Evolutionary conservation across 2,113 vertebrate species (phyloP).

Genomic region (Butorides virescens): DNA sequence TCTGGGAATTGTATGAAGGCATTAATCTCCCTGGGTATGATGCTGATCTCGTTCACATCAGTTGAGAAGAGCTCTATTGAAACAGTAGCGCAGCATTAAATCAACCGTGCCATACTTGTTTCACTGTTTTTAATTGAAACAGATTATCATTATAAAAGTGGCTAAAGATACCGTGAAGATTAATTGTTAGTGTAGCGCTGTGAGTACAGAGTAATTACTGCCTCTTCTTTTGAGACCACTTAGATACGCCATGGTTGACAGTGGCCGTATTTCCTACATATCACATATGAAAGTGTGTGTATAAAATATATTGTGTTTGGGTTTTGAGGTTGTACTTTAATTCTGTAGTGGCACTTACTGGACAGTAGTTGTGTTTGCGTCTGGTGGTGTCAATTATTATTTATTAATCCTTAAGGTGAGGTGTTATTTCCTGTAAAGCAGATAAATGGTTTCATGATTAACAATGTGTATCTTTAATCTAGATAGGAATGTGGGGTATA

Average conservation of each 20-base stretch:
- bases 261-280: background rate
- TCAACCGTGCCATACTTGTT: background rate
- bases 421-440: background rate
- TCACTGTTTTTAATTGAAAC: background rate
- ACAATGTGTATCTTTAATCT: background rate
- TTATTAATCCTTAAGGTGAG: background rate
- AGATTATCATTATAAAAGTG: background rate
- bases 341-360: background rate
- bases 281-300: background rate
- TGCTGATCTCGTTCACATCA: background rate
- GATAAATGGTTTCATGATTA: background rate
- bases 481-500: background rate
- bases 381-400: background rate
- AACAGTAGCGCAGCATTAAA: background rate
- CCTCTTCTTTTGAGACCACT: background rate
- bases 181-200: background rate
- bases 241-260: background rate
- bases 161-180: background rate
- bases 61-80: background rate
- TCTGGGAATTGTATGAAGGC: background rate
- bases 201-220: background rate
- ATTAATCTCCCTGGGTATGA: background rate
- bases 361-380: background rate
- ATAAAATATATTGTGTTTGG: background rate
- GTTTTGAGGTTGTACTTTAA: background rate